Evolutionary conservation across 2,888 invertebrate species (phyloP).

Genomic region (Microplitis deprimator): DNA sequence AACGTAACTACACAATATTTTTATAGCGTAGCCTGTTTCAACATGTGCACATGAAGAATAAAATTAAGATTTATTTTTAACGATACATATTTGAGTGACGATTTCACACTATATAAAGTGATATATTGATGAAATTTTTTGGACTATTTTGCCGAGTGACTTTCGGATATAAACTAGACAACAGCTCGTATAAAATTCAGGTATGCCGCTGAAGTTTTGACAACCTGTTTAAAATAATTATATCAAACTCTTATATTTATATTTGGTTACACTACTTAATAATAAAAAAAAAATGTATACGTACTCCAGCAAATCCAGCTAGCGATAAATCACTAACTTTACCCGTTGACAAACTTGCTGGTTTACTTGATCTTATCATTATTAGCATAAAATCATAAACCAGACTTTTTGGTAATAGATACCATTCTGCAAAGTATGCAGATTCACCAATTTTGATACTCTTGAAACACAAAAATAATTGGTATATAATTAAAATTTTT

Average conservation of each 20-base stretch:
- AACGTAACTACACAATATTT: too few relatives aligned
- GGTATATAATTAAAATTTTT: background rate
- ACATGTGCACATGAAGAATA: background rate
- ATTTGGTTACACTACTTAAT: background rate
- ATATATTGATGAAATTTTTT: background rate
- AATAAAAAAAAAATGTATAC: slow-evolving; percentile 25
- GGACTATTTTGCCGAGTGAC: background rate
- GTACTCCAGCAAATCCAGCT: slow-evolving; percentile 60
- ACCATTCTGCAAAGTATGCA: slow-evolving; percentile 59
- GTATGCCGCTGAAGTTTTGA: slow-evolving; percentile 62
- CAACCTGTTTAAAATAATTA: slow-evolving; percentile 51
- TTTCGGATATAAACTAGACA: slow-evolving; percentile 40
- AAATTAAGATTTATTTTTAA: background rate
- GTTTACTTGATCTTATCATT: slow-evolving; percentile 58
- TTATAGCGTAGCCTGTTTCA: too few relatives aligned
- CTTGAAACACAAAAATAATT: slow-evolving; percentile 40
- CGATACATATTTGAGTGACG: background rate
- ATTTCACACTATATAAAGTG: background rate
- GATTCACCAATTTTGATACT: slow-evolving; percentile 55
- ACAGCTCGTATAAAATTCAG: slow-evolving; percentile 61
- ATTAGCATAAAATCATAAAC: slow-evolving; percentile 54
- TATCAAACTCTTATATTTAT: slow-evolving; percentile 1
- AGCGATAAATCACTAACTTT: slow-evolving; percentile 63
- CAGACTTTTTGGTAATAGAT: slow-evolving; percentile 53
- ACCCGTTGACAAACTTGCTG: slow-evolving; percentile 60